Percentiles rank a stretch among this genome's conserved stretches.
phyloP scores from a whole-genome alignment of 2,113 vertebrate genomes.

The Neoarius graeffei region DNA sequence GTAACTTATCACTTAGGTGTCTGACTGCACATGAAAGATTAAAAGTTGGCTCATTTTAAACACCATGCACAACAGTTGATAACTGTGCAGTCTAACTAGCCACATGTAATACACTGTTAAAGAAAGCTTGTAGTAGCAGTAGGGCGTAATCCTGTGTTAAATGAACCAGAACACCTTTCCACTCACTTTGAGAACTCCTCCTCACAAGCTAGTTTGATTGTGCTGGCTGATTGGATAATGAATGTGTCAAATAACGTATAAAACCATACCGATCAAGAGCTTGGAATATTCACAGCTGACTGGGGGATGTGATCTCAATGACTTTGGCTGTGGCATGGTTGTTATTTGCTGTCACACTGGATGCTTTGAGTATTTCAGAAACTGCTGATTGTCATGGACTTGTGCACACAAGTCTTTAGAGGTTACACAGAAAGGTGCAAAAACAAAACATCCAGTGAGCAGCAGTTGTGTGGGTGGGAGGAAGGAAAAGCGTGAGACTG shows the following conservation, averaged over 20 bases:
- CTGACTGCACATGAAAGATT: neutral
- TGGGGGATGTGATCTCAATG: neutral
- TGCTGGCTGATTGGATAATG: no score
- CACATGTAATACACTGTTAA: neutral
- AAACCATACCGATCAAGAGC: neutral
- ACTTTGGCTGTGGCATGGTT: no score
- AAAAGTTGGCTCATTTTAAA: neutral
- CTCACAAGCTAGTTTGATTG: no score
- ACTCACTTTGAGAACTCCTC: neutral
- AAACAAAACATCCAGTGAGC: neutral
- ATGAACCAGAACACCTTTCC: neutral
- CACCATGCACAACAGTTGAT: neutral
- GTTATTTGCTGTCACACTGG: neutral
- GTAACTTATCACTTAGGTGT: neutral
- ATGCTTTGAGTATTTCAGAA: neutral
- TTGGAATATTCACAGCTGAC: neutral
- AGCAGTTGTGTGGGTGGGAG: neutral
- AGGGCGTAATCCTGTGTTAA: neutral
- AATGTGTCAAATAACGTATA: no score
- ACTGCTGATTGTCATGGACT: neutral
- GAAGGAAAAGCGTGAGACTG: neutral
- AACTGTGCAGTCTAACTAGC: neutral
- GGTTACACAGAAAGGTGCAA: neutral
- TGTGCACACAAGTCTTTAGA: neutral
- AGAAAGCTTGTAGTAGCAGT: neutral